Evolutionary conservation across 2,113 vertebrate genomes (phyloP).

Genomic region (Puffinus mauretanicus): DNA sequence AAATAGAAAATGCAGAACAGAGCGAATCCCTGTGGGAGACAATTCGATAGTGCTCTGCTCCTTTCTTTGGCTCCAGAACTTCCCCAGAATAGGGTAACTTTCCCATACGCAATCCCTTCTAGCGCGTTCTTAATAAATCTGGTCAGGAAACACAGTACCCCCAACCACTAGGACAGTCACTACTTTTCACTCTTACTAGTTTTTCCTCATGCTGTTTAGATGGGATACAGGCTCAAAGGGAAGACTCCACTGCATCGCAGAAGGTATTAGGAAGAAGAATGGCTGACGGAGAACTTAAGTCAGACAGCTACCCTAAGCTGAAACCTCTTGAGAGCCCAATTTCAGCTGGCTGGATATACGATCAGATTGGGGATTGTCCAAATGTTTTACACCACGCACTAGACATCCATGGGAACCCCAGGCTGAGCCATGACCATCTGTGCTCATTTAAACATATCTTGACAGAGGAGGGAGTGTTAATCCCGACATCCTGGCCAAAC

Average conservation of each 20-base stretch:
- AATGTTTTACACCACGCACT: constrained; percentile 24
- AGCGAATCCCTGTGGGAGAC: neutral
- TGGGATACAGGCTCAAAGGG: neutral
- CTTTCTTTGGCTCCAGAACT: neutral
- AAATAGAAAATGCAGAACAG: neutral
- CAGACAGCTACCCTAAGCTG: neutral
- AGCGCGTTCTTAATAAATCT: neutral
- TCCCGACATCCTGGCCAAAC: constrained; percentile 18
- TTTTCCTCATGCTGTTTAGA: neutral
- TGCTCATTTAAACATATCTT: constrained; percentile 51
- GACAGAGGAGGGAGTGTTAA: constrained; percentile 28
- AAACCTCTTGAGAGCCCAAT: neutral
- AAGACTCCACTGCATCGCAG: neutral
- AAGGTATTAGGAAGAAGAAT: neutral
- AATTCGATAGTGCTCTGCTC: neutral
- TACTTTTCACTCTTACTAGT: neutral
- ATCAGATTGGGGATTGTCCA: constrained; percentile 16
- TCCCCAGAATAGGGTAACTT: neutral
- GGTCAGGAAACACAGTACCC: neutral
- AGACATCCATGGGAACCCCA: constrained; percentile 34
- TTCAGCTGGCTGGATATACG: constrained; percentile 27
- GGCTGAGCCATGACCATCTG: constrained; percentile 47
- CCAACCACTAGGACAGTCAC: neutral
- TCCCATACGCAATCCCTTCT: neutral
- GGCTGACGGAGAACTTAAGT: neutral